Base-by-base conservation (phyloP, 2,888 invertebrate species). In the Augiades crinisus region DNA sequence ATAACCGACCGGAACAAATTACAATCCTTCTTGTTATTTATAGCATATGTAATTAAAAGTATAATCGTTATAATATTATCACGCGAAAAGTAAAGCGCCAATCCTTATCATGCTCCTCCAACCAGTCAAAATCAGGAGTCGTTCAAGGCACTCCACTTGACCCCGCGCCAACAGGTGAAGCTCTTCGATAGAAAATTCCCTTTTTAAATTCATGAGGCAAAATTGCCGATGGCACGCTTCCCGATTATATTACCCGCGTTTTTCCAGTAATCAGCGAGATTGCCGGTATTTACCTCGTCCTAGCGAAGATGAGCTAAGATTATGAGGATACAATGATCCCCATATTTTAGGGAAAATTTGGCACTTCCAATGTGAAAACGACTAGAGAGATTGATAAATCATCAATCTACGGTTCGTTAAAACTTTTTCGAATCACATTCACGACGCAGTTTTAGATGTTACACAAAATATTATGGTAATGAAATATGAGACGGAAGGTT, bases 381-480 rank as follows among this genome's bases (percentile, higher is more conserved):
- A n/a, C n/a, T n/a, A n/a, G n/a, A n/a, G n/a, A n/a, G n/a, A n/a
- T n/a, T n/a, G n/a, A n/a, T n/a, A n/a, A n/a, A n/a, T n/a, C n/a
- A n/a, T n/a, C n/a, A n/a, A n/a, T n/a, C n/a, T n/a, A n/a, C n/a
- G n/a, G n/a, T 70, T 73, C 69, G 56, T 78, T 81, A 76, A 79
- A 81, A 78, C 77, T 78, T 77, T 70, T 75, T 75, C 68, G 49
- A 71, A 85, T 87, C 81, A 87, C 82, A 82, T 71, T 70, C 78
- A 61, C 65, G 56, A 61, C 70, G 77, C 82, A 84, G 84, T 79
- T 79, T 81, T 75, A 81, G 82, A 78, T 61, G 60, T 54, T 30
- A 3, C 13, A 45, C 17, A 43, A 19, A 17, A 27, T 30, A 31
- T 12, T n/a, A n/a, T n/a, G n/a, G n/a, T n/a, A n/a, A n/a, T n/a